phyloP scores from a whole-genome alignment of 2,888 invertebrate genomes.

The Dasysyrphus tricinctus region DNA sequence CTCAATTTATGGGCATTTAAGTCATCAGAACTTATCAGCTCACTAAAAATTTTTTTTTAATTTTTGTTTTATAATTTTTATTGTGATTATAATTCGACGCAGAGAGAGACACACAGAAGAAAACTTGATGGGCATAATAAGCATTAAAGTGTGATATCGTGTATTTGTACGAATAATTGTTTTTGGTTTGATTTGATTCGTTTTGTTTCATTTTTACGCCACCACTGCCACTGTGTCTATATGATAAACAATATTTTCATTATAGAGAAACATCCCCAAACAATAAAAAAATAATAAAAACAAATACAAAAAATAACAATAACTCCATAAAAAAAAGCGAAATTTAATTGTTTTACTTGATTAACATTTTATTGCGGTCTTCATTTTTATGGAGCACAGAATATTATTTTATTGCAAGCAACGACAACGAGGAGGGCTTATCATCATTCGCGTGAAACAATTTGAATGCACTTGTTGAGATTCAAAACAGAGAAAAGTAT shows the following conservation, averaged over 20 bases:
- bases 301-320: slow-evolving; percentile 24
- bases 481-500: slow-evolving; percentile 9
- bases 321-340: slow-evolving; percentile 43
- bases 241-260: slow-evolving; percentile 26
- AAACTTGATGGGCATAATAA: slow-evolving; percentile 12
- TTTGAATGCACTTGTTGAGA: slow-evolving; percentile 49
- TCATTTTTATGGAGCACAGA: slow-evolving; percentile 38
- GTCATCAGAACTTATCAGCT: slow-evolving; percentile 59
- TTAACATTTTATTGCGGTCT: slow-evolving; percentile 68
- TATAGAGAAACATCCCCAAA: slow-evolving; percentile 14
- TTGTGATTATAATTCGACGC: slow-evolving; percentile 31
- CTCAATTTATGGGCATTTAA: slow-evolving; percentile 62
- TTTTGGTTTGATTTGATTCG: slow-evolving; percentile 9
- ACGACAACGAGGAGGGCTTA: slow-evolving; percentile 32
- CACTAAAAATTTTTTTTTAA: slow-evolving; percentile 26
- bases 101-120: background rate
- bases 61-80: background rate
- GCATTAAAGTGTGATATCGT: slow-evolving; percentile 52
- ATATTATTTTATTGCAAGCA: background rate
- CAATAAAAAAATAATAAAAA: slow-evolving; percentile 13
- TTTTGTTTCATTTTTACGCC: background rate
- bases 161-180: slow-evolving; percentile 62
- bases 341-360: slow-evolving; percentile 75
- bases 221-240: slow-evolving; percentile 55
- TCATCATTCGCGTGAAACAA: slow-evolving; percentile 47